Conservation (phyloP, 2,113 vertebrate species). For the Genyomyrus donnyi region DNA sequence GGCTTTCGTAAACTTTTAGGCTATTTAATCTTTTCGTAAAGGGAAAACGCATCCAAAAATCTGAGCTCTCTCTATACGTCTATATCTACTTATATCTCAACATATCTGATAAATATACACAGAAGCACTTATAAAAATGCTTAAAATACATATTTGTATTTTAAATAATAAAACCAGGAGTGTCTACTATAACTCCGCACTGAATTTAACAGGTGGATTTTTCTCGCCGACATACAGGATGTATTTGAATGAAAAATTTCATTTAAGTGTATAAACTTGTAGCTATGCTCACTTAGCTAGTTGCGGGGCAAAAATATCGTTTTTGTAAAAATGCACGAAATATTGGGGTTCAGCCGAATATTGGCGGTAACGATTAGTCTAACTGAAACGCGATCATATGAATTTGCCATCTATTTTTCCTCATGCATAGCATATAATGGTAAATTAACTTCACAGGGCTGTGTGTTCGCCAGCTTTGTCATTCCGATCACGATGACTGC, state of each 20-base stretch:
- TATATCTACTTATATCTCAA: neutral
- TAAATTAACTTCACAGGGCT: neutral
- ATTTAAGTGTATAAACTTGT: neutral
- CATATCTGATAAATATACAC: neutral
- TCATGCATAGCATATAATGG: neutral
- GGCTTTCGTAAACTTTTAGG: neutral
- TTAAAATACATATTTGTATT: neutral
- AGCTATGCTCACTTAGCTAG: neutral
- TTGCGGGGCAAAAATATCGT: neutral
- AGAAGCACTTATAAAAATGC: neutral
- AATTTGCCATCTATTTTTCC: neutral
- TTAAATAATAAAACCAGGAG: neutral
- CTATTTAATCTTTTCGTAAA: neutral
- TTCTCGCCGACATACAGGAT: neutral
- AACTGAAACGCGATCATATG: neutral
- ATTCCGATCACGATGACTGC: neutral
- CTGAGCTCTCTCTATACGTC: neutral
- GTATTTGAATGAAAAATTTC: neutral
- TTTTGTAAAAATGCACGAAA: neutral
- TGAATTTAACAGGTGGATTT: neutral
- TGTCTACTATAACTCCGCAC: neutral
- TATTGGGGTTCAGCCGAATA: neutral
- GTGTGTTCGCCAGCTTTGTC: neutral
- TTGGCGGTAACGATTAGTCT: neutral
- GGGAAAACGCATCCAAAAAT: neutral